Conservation (phyloP, 1,140 invertebrate genomes). For the Cherax destructor region DNA sequence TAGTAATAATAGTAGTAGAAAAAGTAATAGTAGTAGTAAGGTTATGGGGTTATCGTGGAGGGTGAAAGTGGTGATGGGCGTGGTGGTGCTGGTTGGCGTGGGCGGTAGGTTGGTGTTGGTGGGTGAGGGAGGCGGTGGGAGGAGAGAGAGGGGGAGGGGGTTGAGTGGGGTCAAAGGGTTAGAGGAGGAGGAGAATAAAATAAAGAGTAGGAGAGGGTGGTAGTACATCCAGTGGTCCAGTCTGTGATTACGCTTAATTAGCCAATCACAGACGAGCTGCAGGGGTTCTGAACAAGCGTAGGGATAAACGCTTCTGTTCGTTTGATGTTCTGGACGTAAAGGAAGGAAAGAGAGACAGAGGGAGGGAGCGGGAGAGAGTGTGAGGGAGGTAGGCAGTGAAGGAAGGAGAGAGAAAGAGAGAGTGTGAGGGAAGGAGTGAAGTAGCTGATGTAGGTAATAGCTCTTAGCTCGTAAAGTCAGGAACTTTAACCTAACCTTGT, state of each 20-base stretch:
- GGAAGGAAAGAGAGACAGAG: neutral
- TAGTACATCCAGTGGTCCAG: slow-evolving; percentile 29
- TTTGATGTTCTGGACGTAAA: neutral
- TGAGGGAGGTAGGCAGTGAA: too few relatives aligned
- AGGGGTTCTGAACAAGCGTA: slow-evolving; percentile 19
- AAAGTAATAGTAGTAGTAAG: neutral
- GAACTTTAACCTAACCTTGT: too few relatives aligned
- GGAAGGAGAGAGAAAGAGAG: too few relatives aligned
- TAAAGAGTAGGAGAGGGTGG: neutral
- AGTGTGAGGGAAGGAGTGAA: too few relatives aligned
- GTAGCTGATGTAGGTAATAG: too few relatives aligned
- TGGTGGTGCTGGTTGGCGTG: neutral
- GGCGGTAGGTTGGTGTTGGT: neutral
- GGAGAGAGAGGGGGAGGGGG: neutral
- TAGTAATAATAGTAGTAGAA: too few relatives aligned
- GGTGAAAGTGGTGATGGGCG: neutral
- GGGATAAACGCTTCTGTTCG: slow-evolving; percentile 26
- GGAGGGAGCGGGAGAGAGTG: too few relatives aligned
- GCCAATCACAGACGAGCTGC: slow-evolving; percentile 58
- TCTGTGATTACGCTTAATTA: slow-evolving; percentile 58
- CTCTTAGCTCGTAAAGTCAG: too few relatives aligned
- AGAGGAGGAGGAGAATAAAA: neutral
- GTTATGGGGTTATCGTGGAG: neutral
- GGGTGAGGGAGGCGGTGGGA: neutral
- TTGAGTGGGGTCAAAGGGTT: neutral